Base-by-base conservation (phyloP, 2,888 invertebrate genomes). In the Drosophila anomelani region DNA sequence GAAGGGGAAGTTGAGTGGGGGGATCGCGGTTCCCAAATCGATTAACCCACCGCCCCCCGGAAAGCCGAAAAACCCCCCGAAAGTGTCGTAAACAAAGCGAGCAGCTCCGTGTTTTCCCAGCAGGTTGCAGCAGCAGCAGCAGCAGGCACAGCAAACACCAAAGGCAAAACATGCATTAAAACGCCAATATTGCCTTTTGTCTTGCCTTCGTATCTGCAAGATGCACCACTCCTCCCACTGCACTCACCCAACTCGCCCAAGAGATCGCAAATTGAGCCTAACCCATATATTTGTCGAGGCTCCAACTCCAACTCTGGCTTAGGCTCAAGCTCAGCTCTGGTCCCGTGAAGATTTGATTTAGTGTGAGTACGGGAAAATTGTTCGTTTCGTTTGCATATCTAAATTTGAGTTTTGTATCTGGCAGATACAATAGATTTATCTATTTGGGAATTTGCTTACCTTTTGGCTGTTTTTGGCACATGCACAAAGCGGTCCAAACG, bases 331-430 rank as follows among this genome's bases (percentile, higher is more conserved):
- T 34, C 34, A 15, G 20, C 15, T 36, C 20, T 20, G 34, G 51
- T 51, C 88, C 87, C 67, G 83, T 88, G 85, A 85, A 90, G 89
- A 90, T 87, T 90, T 91, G 89, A 91, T 91, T 91, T 90, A 88
- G 84, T 77, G 82, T 80, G 76, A 57, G 53, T 56, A 44, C 74
- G 69, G 38, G 53, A 46, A 71, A 87, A 85, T 76, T 69, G 79
- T 58, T 69, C 46, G 74, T 63, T 53, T 55, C 60, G 61, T 84
- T 84, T 82, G 81, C 81, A 86, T 84, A 86, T 86, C 87, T 86
- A 76, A 86, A 84, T 81, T 82, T 81, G 56, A 69, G 72, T 70
- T 81, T 84, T 61, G 69, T 68, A 75, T 75, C 74, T 75, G 58
- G 29, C 53, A 73, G 73, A 73, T 73, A 66, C 73, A 73, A 59